These are phyloP conservation scores for Chironomus tepperi DNA, from an alignment of 1,140 invertebrate genomes.

Conservation along the genomic window DNA sequence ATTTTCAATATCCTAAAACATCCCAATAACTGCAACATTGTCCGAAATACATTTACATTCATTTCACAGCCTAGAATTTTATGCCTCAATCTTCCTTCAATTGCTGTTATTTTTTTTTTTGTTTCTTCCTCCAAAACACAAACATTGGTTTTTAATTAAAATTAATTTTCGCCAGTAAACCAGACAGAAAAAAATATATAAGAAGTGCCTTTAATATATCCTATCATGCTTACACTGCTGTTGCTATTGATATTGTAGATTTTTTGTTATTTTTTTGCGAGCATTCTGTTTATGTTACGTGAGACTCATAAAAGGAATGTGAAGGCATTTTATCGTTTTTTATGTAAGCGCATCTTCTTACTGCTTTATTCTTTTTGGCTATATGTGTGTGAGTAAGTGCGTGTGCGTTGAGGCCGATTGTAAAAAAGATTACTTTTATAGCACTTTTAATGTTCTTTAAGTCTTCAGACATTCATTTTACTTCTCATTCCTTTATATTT, in stretches of 20 bases:
- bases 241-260: background rate
- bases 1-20: too few species aligned
- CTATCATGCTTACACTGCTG: background rate
- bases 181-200: background rate
- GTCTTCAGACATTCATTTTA: slow-evolving; percentile 6
- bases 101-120: background rate
- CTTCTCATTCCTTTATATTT: too few species aligned
- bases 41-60: too few species aligned
- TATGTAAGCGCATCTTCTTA: background rate
- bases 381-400: background rate
- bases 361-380: too few species aligned
- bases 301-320: slow-evolving; percentile 6
- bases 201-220: background rate
- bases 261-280: background rate
- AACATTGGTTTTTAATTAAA: slow-evolving; percentile 23
- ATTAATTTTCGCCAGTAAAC: slow-evolving; percentile 19
- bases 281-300: slow-evolving; percentile 12
- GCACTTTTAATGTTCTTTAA: slow-evolving; percentile 23
- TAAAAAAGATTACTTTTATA: slow-evolving; percentile 24
- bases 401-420: slow-evolving; percentile 9
- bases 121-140: background rate
- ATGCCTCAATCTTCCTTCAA: too few species aligned
- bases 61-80: too few species aligned
- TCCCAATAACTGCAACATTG: too few species aligned
- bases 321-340: background rate